Base-by-base conservation (phyloP, 2,888 invertebrate species). In the Platerodrilus igneus region DNA sequence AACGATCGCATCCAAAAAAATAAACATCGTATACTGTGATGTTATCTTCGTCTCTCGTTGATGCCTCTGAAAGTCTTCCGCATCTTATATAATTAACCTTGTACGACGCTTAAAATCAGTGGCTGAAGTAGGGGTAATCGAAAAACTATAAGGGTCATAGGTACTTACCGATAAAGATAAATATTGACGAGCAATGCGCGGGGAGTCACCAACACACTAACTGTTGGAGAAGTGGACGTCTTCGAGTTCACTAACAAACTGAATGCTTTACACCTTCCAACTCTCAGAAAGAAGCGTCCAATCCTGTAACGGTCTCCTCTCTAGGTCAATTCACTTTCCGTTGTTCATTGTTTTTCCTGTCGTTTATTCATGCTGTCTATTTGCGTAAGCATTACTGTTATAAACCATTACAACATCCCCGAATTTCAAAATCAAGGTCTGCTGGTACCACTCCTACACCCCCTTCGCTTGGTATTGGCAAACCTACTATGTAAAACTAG, bases 201-300 rank as follows among this genome's bases (percentile, higher is more conserved):
- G 53, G 55, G 53, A 55, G 47, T 35, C 44, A 50, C 44, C 31
- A 35, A 36, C 48, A 36, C 44, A 50, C 44, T 29, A 35, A 36
- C 48, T 48, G 43, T 41, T 54, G 59, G 53, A 61, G 63, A 51
- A 62, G 61, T 58, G 59, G 59, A 45, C 59, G 59, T 56, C 54
- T 56, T 61, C 62, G 58, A 57, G 59, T 62, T 60, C 55, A 56
- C 58, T 56, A 53, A 52, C 52, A 59, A 58, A 63, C 63, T 63
- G 63, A 62, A 50, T 50, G 49, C 51, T 44, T 51, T 49, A 58
- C 59, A 52, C 58, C 60, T 60, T 59, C 59, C 52, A 35, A 50
- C 51, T 50, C 55, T 54, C 53, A 53, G 53, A 56, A 59, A 56
- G 58, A 59, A 52, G 55, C 57, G 56, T 51, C 59, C 55, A 57